Base-by-base conservation (phyloP, 2,888 invertebrate species). In the Carabus problematicus region DNA sequence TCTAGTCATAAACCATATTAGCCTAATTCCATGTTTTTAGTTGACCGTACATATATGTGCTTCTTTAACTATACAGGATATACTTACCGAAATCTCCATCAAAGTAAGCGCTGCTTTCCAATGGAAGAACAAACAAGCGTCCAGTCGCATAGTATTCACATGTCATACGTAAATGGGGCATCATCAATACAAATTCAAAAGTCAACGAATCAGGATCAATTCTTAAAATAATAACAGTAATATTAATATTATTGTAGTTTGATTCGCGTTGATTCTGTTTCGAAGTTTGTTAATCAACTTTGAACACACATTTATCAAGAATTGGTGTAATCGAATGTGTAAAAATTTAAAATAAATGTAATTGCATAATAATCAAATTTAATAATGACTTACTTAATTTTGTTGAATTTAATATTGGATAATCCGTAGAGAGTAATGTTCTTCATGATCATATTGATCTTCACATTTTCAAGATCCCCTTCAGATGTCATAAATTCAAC, bases 71-170 rank as follows among this genome's bases (percentile, higher is more conserved):
- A 6, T 3, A 6, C 6, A 29, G 6, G 6, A 18, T 52, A 16
- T 19, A 84, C 85, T 82, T 77, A 86, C 86, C 84, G 76, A 86
- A 85, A 71, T 85, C 86, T 74, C 86, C 86, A 73, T 80, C 81
- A 75, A 85, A 85, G 68, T 78, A 81, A 52, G 86, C 86, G 73
- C 79, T 80, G 49, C 85, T 85, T 72, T 79, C 80, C 19, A 86
- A 77, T 0, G 86, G 85, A 43, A 86, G 76, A 8, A 84, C 75
- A 2, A 86, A 76, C 0, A 86, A 74, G 70, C 84, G 82, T 29
- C 86, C 86, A 49, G 81, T 81, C 1, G 86, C 84, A 56, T 85
- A 85, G 72, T 86, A 86, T 70, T 86, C 84, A 59, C 66, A 66
- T 1, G 7, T 45, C 45, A 66, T 47, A 0, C 47, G 8, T 40